These are phyloP conservation scores for Clarias batrachus DNA, from an alignment of 2,113 vertebrate genomes.

Conservation along the genomic window DNA sequence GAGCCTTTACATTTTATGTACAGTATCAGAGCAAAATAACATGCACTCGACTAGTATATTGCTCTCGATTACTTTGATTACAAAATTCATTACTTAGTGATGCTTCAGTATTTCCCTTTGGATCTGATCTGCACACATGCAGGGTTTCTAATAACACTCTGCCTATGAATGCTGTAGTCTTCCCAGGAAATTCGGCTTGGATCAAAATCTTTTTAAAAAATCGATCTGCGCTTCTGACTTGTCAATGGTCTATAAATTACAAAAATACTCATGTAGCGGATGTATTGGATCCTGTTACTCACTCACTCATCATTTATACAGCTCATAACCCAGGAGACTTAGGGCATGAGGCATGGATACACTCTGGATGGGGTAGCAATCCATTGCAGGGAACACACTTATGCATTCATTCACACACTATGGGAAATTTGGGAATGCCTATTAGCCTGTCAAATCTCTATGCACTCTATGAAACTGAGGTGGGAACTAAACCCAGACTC, in stretches of 20 bases:
- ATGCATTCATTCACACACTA: too few species aligned
- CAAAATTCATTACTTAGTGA: not conserved
- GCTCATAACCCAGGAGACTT: too few species aligned
- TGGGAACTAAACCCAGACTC: too few species aligned
- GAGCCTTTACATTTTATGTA: not conserved
- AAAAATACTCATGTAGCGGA: not conserved
- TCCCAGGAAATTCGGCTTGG: not conserved
- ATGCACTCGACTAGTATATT: not conserved
- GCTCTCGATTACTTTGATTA: not conserved
- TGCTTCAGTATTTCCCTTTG: not conserved
- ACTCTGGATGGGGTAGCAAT: too few species aligned
- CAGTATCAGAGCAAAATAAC: not conserved
- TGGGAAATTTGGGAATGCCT: too few species aligned
- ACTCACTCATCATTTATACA: too few species aligned
- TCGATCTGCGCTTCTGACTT: not conserved
- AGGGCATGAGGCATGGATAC: too few species aligned
- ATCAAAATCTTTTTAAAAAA: conserved; percentile 4
- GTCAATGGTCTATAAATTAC: not conserved
- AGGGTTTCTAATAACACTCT: not conserved
- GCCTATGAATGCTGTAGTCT: not conserved
- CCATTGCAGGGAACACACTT: too few species aligned
- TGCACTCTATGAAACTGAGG: too few species aligned
- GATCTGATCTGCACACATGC: not conserved
- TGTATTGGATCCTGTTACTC: too few species aligned
- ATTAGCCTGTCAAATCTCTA: too few species aligned